Base-by-base conservation (phyloP, 2,797 vertebrate species). In the Champsocephalus gunnari region DNA sequence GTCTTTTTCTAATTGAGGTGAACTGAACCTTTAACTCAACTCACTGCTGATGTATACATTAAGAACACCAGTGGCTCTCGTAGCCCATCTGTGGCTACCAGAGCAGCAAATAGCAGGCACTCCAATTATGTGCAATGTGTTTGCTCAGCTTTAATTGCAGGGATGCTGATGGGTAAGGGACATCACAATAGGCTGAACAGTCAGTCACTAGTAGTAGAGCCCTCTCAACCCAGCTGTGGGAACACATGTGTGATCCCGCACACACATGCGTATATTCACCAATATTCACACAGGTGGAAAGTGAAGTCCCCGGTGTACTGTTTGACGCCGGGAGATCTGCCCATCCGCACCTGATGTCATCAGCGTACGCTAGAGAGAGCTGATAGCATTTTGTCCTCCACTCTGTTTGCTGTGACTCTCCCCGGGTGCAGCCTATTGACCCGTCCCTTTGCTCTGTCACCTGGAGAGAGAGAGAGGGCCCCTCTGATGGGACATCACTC, bases 331-430 rank as follows among this genome's bases (percentile, higher is more conserved):
- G 55, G 73, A 71, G 81, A 61, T 77, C 77, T 85, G 67, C 51
- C 84, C 90, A 89, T 85, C 90, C 69, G 51, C 88, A 71, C 68
- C 77, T 93, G 92, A 94, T 82, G 72, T 75, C 83, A 87, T 93
- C 89, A 92, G 84, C 12, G 66, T 63, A 87, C 19, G 81, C 51
- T 79, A 87, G 79, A 93, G 76, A 75, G 86, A 77, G 84, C 85
- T 80, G 87, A 91, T 87, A 79, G 85, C 79, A 76, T 92, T 90
- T 88, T 91, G 87, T 89, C 83, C 83, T 53, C 53, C 73, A 81
- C 84, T 88, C 76, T 61, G 84, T 82, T 85, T 76, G 82, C 77
- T 43, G 66, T 83, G 73, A 54, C 88, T 86, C 76, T 90, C 81
- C 81, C 71, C 16, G 19, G 81, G 71, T 62, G 84, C 79, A 67